Base-by-base conservation (phyloP, 2,888 invertebrate species). In the Odontomyia ornata region DNA sequence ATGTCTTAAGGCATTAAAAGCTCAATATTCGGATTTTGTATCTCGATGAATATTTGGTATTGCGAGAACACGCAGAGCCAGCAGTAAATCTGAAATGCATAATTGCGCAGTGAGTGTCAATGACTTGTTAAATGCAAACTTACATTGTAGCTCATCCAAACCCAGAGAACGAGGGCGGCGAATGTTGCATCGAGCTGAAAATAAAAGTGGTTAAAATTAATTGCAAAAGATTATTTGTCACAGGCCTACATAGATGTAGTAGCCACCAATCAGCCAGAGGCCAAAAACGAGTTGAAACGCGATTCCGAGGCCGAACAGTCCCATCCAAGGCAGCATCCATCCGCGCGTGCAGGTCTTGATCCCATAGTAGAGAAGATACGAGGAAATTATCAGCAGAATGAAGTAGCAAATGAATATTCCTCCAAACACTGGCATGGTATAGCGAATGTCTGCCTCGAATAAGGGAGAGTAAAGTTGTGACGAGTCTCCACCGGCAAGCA, bases 1-100 rank as follows among this genome's bases (percentile, higher is more conserved):
- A 52, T n/a, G 46, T 11, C 43, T 28, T 87, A 91, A 79, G 91
- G 90, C 88, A 90, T 90, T 77, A 94, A 87, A 56, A 95, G 89
- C 84, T 95, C 95, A 83, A 96, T 95, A 84, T 95, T 95, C 3
- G 96, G 95, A 75, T 95, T 94, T 84, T 96, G 96, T 87, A 93
- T 89, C 80, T 92, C 89, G 81, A 93, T 89, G 83, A 95, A 92
- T 75, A 94, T 89, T 88, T 93, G 93, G 84, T 95, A 96, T 82
- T 95, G 93, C 0, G 96, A 95, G 81, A 92, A 91, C 0, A 96
- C 95, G 79, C 94, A 95, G 27, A 96, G 85, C 92, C 95, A 94
- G 84, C 95, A 95, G 83, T 96, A 96, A 25, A 93, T 89, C 95
- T 96, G 88, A 79, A 91, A 91, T 36, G 9, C 77, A 79, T 28